These are phyloP conservation scores for Bufotes viridis DNA, from an alignment of 2,797 vertebrate genomes.

Conservation along the genomic window DNA sequence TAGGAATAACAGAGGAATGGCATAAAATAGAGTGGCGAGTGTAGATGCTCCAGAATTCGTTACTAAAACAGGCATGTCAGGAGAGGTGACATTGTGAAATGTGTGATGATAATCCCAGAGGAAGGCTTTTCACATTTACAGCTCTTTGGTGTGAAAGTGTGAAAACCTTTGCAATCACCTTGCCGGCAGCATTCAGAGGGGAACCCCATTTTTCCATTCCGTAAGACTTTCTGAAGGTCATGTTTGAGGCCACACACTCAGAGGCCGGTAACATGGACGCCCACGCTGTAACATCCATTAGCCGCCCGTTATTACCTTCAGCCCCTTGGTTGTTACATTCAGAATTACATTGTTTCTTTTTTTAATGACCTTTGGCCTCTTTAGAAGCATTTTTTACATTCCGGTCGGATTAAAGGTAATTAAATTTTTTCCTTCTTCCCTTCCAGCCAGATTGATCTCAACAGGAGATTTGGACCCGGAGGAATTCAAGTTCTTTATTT, in stretches of 20 bases:
- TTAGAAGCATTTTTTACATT: constrained; percentile 54
- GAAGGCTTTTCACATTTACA: background rate
- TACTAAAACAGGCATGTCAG: too few species aligned
- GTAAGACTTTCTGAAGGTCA: constrained; percentile 20
- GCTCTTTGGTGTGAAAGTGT: background rate
- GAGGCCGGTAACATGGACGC: background rate
- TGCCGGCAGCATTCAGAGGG: background rate
- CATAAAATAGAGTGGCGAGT: too few species aligned
- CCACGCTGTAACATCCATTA: constrained; percentile 26
- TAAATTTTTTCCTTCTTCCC: constrained; percentile 66
- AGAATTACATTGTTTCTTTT: constrained; percentile 49
- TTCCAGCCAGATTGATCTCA: constrained; percentile 66
- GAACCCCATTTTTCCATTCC: background rate
- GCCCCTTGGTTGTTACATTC: constrained; percentile 13
- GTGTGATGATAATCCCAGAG: background rate
- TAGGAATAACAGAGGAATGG: too few species aligned
- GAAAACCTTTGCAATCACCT: background rate
- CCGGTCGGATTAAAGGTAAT: constrained; percentile 66
- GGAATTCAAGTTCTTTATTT: constrained; percentile 70
- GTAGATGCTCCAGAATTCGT: too few species aligned
- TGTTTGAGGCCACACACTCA: background rate
- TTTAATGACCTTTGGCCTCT: constrained; percentile 60
- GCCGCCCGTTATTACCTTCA: constrained; percentile 35
- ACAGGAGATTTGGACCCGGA: constrained; percentile 64
- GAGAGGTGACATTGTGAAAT: background rate